Evolutionary conservation across 2,797 vertebrate genomes (phyloP), one percentile per base, ranked within the genome.

Genomic region (Enteromius treurensis): DNA sequence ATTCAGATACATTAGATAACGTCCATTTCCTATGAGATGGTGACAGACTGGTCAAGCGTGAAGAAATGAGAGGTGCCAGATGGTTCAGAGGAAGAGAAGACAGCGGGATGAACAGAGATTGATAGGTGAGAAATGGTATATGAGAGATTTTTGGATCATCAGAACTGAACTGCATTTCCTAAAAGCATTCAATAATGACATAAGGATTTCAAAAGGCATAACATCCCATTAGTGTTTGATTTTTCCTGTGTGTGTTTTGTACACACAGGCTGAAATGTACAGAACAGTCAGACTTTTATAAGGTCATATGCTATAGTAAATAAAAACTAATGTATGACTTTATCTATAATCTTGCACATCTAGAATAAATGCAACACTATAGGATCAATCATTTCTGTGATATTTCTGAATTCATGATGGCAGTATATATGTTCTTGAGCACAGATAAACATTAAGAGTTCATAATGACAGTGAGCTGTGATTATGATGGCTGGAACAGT

Each of bases 41-140:
- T 71, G 71, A 62, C 55, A 51, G 77, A 84, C 58, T 26, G 78
- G 64, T 80, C 65, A 26, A 58, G 79, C 14, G 40, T 77, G 58
- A 80, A 53, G 65, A 83, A 78, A 23, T 68, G 42, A 40, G 40
- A 23, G 11, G 82, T 81, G 73, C 60, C 42, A 23, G 65, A 69
- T 11, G 42, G 34, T 34, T 58, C 37, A 58, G 62, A 84, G 51
- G 32, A 45, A 17, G 45, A 47, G 49, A 45, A 55, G 69, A 75
- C 58, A 19, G 32, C 2, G 7, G 19, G 45, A 40, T 62, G 64
- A 62, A 73, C 37, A 77, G 45, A 58, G 79, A 70, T 26, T 67
- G 73, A 77, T 58, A 58, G 45, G 71, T 83, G 69, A 77, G 71
- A 74, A 76, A 83, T 26, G 64, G 69, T 32, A 53, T 23, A 21